These are phyloP conservation scores for Malurus leucopterus DNA, from an alignment of 2,797 vertebrate species.

Conservation along the genomic window DNA sequence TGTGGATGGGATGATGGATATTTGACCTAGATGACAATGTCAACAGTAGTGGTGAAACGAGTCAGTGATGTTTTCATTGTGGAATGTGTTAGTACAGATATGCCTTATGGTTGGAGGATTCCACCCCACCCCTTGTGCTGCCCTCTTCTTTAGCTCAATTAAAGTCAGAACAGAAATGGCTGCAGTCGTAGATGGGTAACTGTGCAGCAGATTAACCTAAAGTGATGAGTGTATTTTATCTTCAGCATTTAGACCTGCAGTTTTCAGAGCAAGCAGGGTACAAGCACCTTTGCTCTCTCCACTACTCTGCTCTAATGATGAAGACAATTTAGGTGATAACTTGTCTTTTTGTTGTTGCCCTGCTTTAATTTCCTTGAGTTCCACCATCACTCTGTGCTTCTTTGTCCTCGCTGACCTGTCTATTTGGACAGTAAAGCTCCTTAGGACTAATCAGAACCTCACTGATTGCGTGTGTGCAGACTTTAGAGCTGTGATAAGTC, in stretches of 20 bases:
- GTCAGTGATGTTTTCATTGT: background rate
- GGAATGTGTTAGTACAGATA: background rate
- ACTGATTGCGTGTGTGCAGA: accelerated
- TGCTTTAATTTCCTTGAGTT: background rate
- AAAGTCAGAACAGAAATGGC: background rate
- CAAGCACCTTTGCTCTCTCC: background rate
- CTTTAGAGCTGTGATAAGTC: background rate
- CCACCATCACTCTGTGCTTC: background rate
- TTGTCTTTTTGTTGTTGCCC: background rate
- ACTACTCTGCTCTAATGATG: background rate
- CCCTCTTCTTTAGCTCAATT: background rate
- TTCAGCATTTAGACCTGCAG: background rate
- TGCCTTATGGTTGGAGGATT: background rate
- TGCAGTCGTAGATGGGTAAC: background rate
- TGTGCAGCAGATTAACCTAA: background rate
- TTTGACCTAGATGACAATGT: background rate
- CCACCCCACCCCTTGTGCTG: background rate
- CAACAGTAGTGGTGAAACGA: background rate
- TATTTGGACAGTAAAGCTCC: background rate
- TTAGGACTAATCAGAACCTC: background rate
- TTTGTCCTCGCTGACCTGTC: background rate
- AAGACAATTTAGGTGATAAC: background rate
- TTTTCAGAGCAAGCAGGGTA: background rate
- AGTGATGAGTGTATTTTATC: background rate
- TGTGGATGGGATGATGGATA: background rate